Base-by-base conservation (phyloP, 2,113 vertebrate genomes). In the Archilochus colubris region DNA sequence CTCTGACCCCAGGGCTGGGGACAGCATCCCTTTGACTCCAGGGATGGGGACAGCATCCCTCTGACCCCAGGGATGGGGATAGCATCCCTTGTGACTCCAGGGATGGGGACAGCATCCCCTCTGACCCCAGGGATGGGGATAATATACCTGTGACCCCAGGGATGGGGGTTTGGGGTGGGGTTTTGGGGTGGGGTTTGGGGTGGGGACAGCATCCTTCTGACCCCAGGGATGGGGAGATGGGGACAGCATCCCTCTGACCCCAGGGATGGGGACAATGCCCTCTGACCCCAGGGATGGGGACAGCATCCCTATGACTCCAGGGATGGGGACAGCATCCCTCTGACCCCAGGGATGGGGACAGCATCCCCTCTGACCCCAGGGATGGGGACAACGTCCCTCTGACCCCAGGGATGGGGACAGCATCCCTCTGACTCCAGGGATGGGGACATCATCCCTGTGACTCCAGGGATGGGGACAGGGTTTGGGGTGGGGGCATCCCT, bases 171-270 rank as follows among this genome's bases (percentile, higher is more conserved):
- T n/a, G n/a, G n/a, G n/a, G n/a, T n/a, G n/a, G n/a, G n/a, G n/a
- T n/a, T n/a, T n/a, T n/a, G n/a, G n/a, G n/a, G n/a, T n/a, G n/a
- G n/a, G n/a, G n/a, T n/a, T n/a, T n/a, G n/a, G n/a, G n/a, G n/a
- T 48, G 10, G 24, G 54, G 28, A 48, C 19, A 20, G 46, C 51
- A 53, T 53, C 51, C 24, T 6, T 6, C 23, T 58, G 62, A 21
- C 6, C 27, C 25, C 40, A 18, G 38, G 31, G 16, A 16, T 21
- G 10, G 24, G 54, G 33, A 33, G 19, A 16, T 48, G 10, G 24
- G 54, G 28, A 69, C n/a, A 27, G 73, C n/a, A 13, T 20, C 69
- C 79, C 74, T 84, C 28, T 58, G 62, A 21, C 2, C 0, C 0
- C 23, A 27, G 67, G 33, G 64, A 53, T 0, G 2, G 78, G 51